These are phyloP conservation scores for Atrichornis clamosus DNA, from an alignment of 2,113 vertebrate genomes.

Conservation along the genomic window DNA sequence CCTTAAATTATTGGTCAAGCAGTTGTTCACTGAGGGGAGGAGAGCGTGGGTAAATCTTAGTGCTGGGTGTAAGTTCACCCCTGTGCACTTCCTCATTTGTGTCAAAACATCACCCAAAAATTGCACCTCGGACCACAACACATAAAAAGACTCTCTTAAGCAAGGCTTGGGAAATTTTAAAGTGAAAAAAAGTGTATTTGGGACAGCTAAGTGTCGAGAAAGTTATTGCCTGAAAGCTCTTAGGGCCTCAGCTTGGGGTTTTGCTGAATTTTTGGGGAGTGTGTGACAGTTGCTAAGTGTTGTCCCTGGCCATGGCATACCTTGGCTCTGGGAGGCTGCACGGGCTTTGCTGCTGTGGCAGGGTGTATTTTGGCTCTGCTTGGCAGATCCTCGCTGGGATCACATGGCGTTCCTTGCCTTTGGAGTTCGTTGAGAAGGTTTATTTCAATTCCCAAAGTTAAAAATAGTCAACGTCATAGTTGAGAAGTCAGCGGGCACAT, in stretches of 20 bases:
- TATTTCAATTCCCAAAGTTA: neutral
- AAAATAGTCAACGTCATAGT: neutral
- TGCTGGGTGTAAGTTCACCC: neutral
- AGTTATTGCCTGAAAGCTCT: neutral
- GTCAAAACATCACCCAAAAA: neutral
- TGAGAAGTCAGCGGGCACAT: rapidly evolving
- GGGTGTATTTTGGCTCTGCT: neutral
- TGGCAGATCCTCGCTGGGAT: neutral
- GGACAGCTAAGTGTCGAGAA: rapidly evolving
- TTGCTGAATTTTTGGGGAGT: neutral
- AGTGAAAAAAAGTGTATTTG: neutral
- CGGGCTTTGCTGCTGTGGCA: neutral
- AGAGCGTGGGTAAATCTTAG: neutral
- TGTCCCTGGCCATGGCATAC: rapidly evolving
- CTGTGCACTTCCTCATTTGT: neutral
- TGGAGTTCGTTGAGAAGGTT: neutral
- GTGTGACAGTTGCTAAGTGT: neutral
- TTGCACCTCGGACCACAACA: rapidly evolving
- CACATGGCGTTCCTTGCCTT: neutral
- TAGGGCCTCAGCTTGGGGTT: rapidly evolving
- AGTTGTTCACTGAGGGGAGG: neutral
- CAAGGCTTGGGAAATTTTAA: neutral
- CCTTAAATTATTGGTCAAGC: rapidly evolving
- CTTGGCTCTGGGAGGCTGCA: neutral
- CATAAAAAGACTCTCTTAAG: rapidly evolving